These are phyloP conservation scores for Xyrauchen texanus DNA, from an alignment of 2,113 vertebrate genomes.

Conservation along the genomic window DNA sequence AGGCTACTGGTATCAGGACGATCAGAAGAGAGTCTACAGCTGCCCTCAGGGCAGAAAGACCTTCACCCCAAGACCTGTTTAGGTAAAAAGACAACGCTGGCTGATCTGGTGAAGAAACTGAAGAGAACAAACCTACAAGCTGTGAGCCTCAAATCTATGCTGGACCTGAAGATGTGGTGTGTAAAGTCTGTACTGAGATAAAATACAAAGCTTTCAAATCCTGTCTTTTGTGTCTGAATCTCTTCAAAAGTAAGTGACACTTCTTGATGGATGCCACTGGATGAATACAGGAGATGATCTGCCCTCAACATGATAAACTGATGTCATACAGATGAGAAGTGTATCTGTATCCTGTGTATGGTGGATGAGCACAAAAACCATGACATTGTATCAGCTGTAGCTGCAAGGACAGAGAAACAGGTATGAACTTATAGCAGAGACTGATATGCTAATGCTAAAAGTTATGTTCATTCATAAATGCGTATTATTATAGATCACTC, in stretches of 20 bases:
- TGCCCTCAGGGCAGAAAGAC: too few species aligned
- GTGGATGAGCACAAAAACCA: conserved; percentile 12
- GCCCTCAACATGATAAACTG: neutral
- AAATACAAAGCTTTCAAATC: neutral
- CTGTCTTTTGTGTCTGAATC: too few species aligned
- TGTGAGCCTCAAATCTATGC: neutral
- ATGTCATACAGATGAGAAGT: neutral
- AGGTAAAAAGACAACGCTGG: neutral
- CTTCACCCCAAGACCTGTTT: too few species aligned
- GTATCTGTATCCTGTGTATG: neutral
- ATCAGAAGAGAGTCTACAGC: too few species aligned
- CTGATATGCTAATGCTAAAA: too few species aligned
- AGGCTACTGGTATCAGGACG: too few species aligned
- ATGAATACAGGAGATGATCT: too few species aligned
- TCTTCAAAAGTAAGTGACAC: neutral
- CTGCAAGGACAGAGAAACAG: neutral
- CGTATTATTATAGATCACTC: too few species aligned
- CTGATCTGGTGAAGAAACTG: neutral
- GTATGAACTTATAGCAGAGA: neutral
- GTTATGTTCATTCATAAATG: too few species aligned
- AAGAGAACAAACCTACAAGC: neutral
- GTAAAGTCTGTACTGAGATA: neutral
- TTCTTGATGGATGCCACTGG: neutral
- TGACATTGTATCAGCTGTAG: neutral
- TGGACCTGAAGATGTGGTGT: conserved; percentile 3